These are phyloP conservation scores for Caradrina clavipalpis DNA, from an alignment of 2,888 invertebrate species.

Conservation along the genomic window DNA sequence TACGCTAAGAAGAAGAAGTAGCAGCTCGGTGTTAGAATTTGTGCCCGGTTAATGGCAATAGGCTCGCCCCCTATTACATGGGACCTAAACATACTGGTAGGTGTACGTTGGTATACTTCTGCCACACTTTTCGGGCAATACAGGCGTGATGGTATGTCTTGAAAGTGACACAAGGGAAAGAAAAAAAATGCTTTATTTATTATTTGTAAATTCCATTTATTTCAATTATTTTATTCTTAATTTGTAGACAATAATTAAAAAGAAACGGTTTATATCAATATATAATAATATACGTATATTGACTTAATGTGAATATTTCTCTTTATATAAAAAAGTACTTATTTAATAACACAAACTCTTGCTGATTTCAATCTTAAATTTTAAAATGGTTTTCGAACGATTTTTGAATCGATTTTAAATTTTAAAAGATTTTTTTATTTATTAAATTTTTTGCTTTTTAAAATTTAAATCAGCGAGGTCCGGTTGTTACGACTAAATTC, in stretches of 20 bases:
- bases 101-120: no score
- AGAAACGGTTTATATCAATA: slow-evolving; percentile 70
- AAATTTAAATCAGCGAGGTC: slow-evolving; percentile 52
- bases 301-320: slow-evolving; percentile 76
- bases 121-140: no score
- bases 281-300: slow-evolving; percentile 70
- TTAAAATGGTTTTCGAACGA: background rate
- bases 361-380: slow-evolving; percentile 44
- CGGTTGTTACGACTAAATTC: slow-evolving; percentile 67
- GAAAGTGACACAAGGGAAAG: background rate
- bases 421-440: background rate
- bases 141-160: no score
- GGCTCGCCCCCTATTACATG: no score
- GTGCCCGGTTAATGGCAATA: no score
- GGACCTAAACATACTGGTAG: no score
- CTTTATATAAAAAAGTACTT: slow-evolving; percentile 69
- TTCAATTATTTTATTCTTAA: slow-evolving; percentile 80
- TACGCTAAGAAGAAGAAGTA: no score
- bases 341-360: slow-evolving; percentile 59
- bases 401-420: background rate
- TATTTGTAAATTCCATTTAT: slow-evolving; percentile 83
- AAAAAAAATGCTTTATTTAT: slow-evolving; percentile 28
- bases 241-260: slow-evolving; percentile 77
- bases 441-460: slow-evolving; percentile 3
- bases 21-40: no score